Evolutionary conservation across 2,113 vertebrate species (phyloP).

Genomic region (Paradoxurus hermaphroditus): DNA sequence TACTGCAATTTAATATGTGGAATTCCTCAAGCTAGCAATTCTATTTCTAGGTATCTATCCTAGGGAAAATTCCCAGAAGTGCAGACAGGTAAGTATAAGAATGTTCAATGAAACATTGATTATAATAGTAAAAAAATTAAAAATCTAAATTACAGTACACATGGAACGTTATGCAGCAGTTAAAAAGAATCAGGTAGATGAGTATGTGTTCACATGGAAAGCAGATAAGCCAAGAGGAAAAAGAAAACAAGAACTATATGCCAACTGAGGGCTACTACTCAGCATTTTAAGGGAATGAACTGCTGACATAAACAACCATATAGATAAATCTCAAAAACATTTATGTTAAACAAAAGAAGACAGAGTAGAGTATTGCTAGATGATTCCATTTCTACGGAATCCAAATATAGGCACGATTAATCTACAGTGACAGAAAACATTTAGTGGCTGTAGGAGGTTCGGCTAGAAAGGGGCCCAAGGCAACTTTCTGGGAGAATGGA

Average conservation of each 20-base stretch:
- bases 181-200: neutral
- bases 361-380: neutral
- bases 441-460: neutral
- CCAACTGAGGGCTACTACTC: neutral
- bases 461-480: neutral
- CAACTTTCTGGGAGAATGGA: neutral
- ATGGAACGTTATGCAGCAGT: neutral
- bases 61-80: neutral
- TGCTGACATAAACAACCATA: neutral
- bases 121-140: neutral
- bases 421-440: neutral
- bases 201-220: neutral
- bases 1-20: neutral
- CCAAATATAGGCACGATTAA: neutral
- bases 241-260: neutral
- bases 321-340: neutral
- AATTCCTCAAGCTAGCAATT: constrained; percentile 6
- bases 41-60: neutral
- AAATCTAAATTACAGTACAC: neutral
- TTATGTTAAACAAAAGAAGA: neutral
- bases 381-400: neutral
- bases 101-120: neutral
- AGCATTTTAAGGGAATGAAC: neutral
- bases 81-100: neutral
- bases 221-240: neutral